Evolutionary conservation across 2,797 vertebrate species (phyloP).

Genomic region (Artibeus lituratus): DNA sequence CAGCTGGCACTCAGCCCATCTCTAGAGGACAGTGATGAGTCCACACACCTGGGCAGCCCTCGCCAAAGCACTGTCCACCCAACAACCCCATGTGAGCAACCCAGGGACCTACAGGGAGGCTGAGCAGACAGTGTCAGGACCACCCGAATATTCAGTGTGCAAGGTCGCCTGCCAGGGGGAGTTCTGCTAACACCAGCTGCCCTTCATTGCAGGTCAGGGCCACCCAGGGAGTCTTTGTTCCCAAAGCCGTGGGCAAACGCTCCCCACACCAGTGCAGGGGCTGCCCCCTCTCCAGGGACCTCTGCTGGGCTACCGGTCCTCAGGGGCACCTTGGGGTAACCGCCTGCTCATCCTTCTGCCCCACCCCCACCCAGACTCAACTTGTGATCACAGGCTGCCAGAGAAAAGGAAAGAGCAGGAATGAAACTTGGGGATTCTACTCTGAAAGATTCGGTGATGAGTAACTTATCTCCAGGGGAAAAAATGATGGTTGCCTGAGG

Average conservation of each 20-base stretch:
- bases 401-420: neutral
- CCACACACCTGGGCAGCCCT: neutral
- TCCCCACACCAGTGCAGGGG: neutral
- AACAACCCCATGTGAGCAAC: neutral
- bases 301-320: neutral
- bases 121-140: neutral
- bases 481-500: neutral
- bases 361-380: neutral
- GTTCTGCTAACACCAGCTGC: neutral
- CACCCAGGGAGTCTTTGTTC: neutral
- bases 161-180: fast-evolving
- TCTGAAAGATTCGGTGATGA: neutral
- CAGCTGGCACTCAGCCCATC: neutral
- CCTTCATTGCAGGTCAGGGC: neutral
- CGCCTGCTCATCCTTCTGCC: neutral
- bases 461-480: neutral
- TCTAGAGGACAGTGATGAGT: fast-evolving
- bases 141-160: neutral
- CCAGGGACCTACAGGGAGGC: neutral
- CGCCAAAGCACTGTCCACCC: neutral
- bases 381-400: neutral
- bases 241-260: neutral
- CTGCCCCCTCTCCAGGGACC: neutral
- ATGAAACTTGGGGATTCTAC: neutral
- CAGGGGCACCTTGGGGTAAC: neutral